Evolutionary conservation across 2,888 invertebrate genomes (phyloP).

Genomic region (Oscheius sp.): DNA sequence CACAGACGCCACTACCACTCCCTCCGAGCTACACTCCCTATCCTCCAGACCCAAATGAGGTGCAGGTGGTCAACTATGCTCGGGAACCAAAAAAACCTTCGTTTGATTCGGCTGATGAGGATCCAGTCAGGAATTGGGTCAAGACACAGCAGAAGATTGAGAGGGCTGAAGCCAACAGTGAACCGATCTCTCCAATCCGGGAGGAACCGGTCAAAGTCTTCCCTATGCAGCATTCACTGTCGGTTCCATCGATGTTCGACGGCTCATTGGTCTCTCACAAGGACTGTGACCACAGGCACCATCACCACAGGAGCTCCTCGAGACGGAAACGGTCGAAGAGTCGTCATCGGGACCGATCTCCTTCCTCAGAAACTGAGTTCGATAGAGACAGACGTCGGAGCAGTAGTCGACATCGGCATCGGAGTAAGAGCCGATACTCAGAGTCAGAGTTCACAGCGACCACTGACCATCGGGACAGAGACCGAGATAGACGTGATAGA

Average conservation of each 20-base stretch:
- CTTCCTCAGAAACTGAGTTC: conserved; percentile 36
- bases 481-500: conserved; percentile 26
- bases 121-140: conserved; percentile 60
- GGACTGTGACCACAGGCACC: conserved; percentile 43
- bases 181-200: conserved; percentile 51
- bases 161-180: conserved; percentile 54
- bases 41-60: conserved; percentile 46
- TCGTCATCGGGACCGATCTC: conserved; percentile 44
- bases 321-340: conserved; percentile 50
- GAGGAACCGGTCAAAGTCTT: conserved; percentile 35
- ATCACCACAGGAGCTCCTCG: conserved; percentile 52
- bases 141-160: conserved; percentile 55
- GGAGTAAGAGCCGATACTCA: conserved; percentile 48
- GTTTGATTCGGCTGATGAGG: conserved; percentile 27
- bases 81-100: conserved; percentile 21
- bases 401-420: conserved; percentile 43
- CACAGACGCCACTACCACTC: conserved; percentile 50
- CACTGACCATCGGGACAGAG: conserved; percentile 36
- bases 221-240: conserved; percentile 59
- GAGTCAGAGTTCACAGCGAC: conserved; percentile 45
- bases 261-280: conserved; percentile 47
- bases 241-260: conserved; percentile 67
- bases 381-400: conserved; percentile 34
- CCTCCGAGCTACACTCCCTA: conserved; percentile 55
- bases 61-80: conserved; percentile 4